Evolutionary conservation across 2,113 vertebrate species (phyloP).

Genomic region (Paraplagusia blochii): DNA sequence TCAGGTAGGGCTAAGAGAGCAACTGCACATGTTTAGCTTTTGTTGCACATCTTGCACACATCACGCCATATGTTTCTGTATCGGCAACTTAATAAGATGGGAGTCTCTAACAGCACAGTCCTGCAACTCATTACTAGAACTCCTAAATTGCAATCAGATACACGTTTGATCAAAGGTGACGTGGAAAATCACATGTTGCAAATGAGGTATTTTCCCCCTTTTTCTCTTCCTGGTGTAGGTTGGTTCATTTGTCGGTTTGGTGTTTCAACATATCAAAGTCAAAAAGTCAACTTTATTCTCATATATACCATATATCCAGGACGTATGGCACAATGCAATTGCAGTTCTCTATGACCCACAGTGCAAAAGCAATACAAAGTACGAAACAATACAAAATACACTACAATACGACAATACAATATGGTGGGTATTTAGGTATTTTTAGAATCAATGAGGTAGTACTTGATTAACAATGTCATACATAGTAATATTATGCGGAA

Average conservation of each 20-base stretch:
- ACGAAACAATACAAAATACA: no score
- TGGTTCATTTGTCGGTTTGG: slow-evolving; percentile 2
- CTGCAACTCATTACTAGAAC: not conserved
- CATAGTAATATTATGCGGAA: no score
- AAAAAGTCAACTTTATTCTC: no score
- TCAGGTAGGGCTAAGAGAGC: slow-evolving; percentile 30
- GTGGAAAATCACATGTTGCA: not conserved
- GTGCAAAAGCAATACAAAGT: no score
- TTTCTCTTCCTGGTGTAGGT: not conserved
- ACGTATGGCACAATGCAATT: no score
- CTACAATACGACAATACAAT: no score
- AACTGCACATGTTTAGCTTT: not conserved
- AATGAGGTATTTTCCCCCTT: not conserved
- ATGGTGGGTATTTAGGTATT: no score
- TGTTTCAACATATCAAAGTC: slow-evolving; percentile 6
- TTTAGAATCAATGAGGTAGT: no score
- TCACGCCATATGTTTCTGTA: slow-evolving; percentile 5
- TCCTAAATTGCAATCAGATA: slow-evolving; percentile 1
- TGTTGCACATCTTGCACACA: slow-evolving; percentile 3
- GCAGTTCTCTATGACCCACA: no score
- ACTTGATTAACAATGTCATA: no score
- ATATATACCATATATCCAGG: no score
- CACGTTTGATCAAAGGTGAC: not conserved
- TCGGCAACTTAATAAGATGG: slow-evolving; percentile 1
- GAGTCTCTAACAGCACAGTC: not conserved